Base-by-base conservation (phyloP, 35 echinoderm and acorn worm species). In the Apostichopus californicus region DNA sequence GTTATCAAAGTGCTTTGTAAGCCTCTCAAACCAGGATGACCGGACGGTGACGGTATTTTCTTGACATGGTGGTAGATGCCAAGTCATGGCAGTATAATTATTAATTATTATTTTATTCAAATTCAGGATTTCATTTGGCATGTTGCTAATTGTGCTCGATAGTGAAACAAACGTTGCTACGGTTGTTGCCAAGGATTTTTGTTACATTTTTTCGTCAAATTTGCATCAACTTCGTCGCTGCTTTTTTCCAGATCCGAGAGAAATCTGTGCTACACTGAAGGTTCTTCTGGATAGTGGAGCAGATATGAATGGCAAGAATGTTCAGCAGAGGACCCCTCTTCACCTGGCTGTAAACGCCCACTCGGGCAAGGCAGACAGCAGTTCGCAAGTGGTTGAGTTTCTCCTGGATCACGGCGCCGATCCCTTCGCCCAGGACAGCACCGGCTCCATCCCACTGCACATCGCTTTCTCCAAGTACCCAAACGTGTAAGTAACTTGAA, bases 281-380 rank as follows among this genome's bases (percentile, higher is more conserved):
- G 15, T 77, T 22, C 87, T 94, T 2, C 12, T 90, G 18, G 73
- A 68, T 11, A 63, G 18, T 15, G 79, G 79, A 12, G 93, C 93
- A 18, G 55, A 90, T 8, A 80, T 94, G 24, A 94, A 94, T 90
- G 79, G 57, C n/a, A 66, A 57, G 18, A 86, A 94, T 85, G 87
- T 22, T 17, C 54, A 82, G 8, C 28, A 84, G 64, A 34, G 93
- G 17, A 94, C 88, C 0, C 93, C 93, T 4, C 86, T 94, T n/a
- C 93, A 94, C 65, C 78, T 81, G 17, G 93, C 93, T 10, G 93
- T 94, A 23, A 90, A 94, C 75, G 77, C 73, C n/a, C 79, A 94
- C 57, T 79, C 87, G 23, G 93, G 87, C n/a, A 88, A 88, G 34
- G 77, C 93, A 23, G 87, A 94, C 25, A 61, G 77, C 18, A 90